Evolutionary conservation across 2,797 vertebrate species (phyloP), one percentile per base, ranked within the genome.

Genomic region (Lithobates sylvaticus): DNA sequence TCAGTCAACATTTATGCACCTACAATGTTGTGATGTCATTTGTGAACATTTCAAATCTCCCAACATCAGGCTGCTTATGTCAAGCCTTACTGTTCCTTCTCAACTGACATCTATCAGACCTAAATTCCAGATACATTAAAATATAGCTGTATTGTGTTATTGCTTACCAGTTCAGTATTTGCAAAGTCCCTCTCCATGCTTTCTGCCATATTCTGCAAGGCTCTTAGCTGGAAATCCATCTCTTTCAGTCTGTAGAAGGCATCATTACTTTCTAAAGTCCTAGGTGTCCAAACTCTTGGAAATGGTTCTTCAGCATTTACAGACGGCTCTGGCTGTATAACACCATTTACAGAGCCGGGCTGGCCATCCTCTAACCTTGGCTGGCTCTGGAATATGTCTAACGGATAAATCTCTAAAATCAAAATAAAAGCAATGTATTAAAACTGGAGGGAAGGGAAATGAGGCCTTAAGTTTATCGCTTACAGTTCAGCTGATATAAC

Each of bases 141-240:
- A 2, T 1, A 1, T 23, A 12, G 9, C 7, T 18, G 29, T 64
- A 27, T 21, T 42, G 36, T 32, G 6, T 61, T 42, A 54, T 8
- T 42, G 36, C 83, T 72, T 91, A 97, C 96, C 93, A 94, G 86
- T 88, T 88, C 93, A 8, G 93, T 92, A 77, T 91, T 91, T 79
- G 93, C 93, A 84, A 97, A 97, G 91, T 98, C 95, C 74, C 85
- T 91, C 86, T 98, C 97, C 90, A 98, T 95, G 84, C 90, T 89
- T 88, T 97, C 94, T 18, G 96, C 94, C n/a, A 98, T 94, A 69
- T 89, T 93, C 91, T 97, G 95, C 16, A 99, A 89, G 23, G 92
- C 91, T 26, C 91, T 91, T 42, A 99, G 89, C 88, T 96, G 95
- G 36, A 89, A 80, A 34, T 97, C 96, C 87, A 98, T 94, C 88